Evolutionary conservation across 2,888 invertebrate genomes (phyloP).

Genomic region (Dioctria linearis): DNA sequence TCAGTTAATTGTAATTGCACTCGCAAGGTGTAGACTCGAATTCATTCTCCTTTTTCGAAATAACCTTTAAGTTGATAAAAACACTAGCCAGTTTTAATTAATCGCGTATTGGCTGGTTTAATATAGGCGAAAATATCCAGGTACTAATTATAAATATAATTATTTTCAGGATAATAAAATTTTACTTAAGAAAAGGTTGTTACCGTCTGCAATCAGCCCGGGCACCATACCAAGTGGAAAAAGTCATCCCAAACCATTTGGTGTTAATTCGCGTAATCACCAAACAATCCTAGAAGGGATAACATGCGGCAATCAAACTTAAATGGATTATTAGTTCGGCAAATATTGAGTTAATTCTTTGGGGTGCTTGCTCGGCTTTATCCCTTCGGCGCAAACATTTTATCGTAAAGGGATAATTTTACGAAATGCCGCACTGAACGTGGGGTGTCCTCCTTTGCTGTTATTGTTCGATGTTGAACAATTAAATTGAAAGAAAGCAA

Average conservation of each 20-base stretch:
- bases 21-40: no score
- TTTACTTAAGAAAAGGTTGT: neutral
- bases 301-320: slow-evolving; percentile 60
- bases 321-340: slow-evolving; percentile 59
- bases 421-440: slow-evolving; percentile 5
- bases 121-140: no score
- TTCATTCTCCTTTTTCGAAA: no score
- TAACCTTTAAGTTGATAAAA: no score
- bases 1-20: no score
- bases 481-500: neutral
- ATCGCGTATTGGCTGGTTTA: no score
- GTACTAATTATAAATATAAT: no score
- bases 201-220: neutral
- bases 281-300: slow-evolving; percentile 59
- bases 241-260: slow-evolving; percentile 55
- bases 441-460: neutral
- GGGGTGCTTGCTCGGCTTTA: slow-evolving; percentile 11
- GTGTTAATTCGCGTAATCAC: slow-evolving; percentile 58
- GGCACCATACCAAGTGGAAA: slow-evolving; percentile 10
- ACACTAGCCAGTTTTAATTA: no score
- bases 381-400: slow-evolving; percentile 6
- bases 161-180: no score
- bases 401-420: slow-evolving; percentile 6
- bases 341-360: slow-evolving; percentile 58
- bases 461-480: neutral